Evolutionary conservation across 30 jellyfish, hydroid and myxozoan species (phyloP), one percentile per base, ranked within the genome.

Genomic region (Hydra vulgaris): DNA sequence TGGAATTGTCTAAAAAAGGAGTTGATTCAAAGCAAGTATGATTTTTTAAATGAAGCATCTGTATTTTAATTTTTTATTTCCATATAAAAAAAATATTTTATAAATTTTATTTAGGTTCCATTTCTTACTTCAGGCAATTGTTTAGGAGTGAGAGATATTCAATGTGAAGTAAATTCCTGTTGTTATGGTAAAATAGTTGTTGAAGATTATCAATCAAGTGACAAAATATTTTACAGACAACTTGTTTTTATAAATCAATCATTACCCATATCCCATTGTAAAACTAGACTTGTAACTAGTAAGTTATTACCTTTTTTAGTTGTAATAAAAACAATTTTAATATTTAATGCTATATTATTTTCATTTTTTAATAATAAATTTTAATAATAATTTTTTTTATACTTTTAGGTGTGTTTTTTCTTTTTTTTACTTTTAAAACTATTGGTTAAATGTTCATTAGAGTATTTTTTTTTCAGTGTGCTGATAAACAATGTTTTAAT

Each of bases 1-100:
- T 88, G 95, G 90, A 83, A 53, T 75, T 88, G 21, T 85, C 90
- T 0, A 89, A 91, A 5, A 77, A 88, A 15, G 91, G 91, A 70
- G 17, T 80, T 17, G 74, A 27, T 17, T 73, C 72, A 15, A 0
- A 67, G 15, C 82, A 73, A 87, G 95, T 83, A 78, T 24, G 22
- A 26, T 15, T 8, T 26, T 7, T 25, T 5, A 73, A 8, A 17
- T 20, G 53, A 5, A 40, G 7, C 27, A 5, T 20, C 8, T 20
- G 25, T 23, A 20, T 21, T 21, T 21, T 20, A 5, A 3, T 15
- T 69, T 69, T 23, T 23, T 23, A 5, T 21, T 20, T 23, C 27
- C 5, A 12, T 40, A 40, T 5, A 12, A 3, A 40, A 5, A 40
- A 40, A 3, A 3, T 40, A 5, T 3, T 40, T 40, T 40, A 3